phyloP scores from a whole-genome alignment of 2,888 invertebrate genomes.

The Idaea dimidiata region DNA sequence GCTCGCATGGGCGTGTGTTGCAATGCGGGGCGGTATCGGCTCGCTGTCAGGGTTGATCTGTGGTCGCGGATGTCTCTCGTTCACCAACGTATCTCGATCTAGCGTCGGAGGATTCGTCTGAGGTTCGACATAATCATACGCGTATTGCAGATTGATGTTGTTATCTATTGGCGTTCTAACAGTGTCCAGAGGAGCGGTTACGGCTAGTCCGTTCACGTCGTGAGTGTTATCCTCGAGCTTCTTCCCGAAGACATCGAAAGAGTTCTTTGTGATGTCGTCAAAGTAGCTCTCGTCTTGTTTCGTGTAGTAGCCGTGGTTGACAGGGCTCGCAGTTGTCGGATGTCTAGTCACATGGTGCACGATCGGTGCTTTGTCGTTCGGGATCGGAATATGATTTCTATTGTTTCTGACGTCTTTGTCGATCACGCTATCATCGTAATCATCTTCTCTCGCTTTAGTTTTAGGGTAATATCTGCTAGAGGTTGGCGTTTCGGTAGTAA shows the following conservation, averaged over 20 bases:
- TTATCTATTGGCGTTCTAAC: slow-evolving; percentile 73
- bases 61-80: slow-evolving; percentile 85
- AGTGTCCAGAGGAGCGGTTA: slow-evolving; percentile 69
- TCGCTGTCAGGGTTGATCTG: slow-evolving; percentile 86
- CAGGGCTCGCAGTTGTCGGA: slow-evolving; percentile 78
- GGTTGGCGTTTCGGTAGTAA: slow-evolving; percentile 76
- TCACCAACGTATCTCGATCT: slow-evolving; percentile 85
- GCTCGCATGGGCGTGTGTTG: slow-evolving; percentile 39
- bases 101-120: slow-evolving; percentile 74
- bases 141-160: slow-evolving; percentile 79
- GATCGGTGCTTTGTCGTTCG: slow-evolving; percentile 53
- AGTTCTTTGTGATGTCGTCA: slow-evolving; percentile 87
- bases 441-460: slow-evolving; percentile 68
- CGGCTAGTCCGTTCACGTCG: slow-evolving; percentile 70
- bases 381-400: slow-evolving; percentile 58
- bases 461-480: slow-evolving; percentile 76
- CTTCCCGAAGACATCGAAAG: slow-evolving; percentile 87
- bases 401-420: slow-evolving; percentile 55
- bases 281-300: slow-evolving; percentile 84
- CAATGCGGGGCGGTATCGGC: slow-evolving; percentile 46
- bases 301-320: slow-evolving; percentile 84
- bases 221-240: slow-evolving; percentile 80
- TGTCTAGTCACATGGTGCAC: slow-evolving; percentile 53
- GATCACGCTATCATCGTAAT: slow-evolving; percentile 61
- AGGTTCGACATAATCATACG: slow-evolving; percentile 66